phyloP scores from a whole-genome alignment of 2,888 invertebrate genomes.

The Carterocephalus palaemon region DNA sequence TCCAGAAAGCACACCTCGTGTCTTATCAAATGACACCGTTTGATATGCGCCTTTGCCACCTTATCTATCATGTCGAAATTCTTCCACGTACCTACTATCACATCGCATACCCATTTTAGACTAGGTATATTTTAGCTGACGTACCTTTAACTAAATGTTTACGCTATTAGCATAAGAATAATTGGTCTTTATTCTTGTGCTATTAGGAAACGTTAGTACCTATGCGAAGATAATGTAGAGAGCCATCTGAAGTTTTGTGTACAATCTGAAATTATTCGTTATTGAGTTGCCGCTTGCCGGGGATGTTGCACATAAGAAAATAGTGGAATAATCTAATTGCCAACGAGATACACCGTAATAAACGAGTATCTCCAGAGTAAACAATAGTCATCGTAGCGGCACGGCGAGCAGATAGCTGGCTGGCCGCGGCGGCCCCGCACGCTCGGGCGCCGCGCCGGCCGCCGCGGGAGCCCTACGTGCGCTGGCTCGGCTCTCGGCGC shows the following conservation, averaged over 20 bases:
- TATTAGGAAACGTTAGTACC: too few relatives aligned
- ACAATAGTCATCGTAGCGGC: conserved; percentile 57
- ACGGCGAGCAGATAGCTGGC: conserved; percentile 56
- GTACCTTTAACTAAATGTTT: conserved; percentile 7
- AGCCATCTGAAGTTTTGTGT: too few relatives aligned
- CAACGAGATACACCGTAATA: conserved; percentile 65
- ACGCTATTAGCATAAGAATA: too few relatives aligned
- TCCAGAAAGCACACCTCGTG: conserved; percentile 65
- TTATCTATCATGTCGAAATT: conserved; percentile 77
- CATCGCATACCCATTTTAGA: conserved; percentile 50
- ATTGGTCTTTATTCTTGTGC: too few relatives aligned
- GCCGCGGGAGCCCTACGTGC: conserved; percentile 33
- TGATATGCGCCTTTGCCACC: conserved; percentile 66
- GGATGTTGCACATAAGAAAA: conserved; percentile 38
- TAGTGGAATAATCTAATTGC: conserved; percentile 53
- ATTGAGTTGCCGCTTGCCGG: too few relatives aligned
- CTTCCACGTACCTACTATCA: conserved; percentile 58
- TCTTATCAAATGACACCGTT: conserved; percentile 77
- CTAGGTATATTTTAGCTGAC: conserved; percentile 5
- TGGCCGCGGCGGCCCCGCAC: conserved; percentile 50
- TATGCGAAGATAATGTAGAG: too few relatives aligned
- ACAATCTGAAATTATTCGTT: too few relatives aligned
- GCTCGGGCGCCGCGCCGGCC: conserved; percentile 32
- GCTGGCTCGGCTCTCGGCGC: conserved; percentile 33
- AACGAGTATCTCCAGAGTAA: conserved; percentile 70